Base-by-base conservation (phyloP, 1,140 invertebrate species). In the Bombus consobrinus region DNA sequence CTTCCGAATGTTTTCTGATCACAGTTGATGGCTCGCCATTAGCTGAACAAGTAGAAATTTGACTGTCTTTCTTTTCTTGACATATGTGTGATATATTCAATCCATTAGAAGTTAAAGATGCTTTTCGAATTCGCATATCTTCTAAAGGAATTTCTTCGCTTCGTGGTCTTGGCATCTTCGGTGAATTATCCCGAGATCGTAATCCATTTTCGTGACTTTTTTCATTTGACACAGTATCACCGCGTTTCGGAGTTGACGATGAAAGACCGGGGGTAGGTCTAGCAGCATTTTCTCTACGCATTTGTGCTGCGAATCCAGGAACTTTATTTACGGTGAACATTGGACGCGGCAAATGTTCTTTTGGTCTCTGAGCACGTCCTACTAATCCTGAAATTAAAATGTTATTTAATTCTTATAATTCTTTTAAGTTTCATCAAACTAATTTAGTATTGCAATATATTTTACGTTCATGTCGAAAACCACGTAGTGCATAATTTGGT, bases 71-170 rank as follows among this genome's bases (percentile, higher is more conserved):
- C 69, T 82, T 92, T 39, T 92, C 87, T 34, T 68, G 41, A 68
- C 72, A 84, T 76, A 59, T 76, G 8, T 83, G 84, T 34, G 84
- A 62, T 69, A 92, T 47, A 75, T 85, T 85, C 1, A 92, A 84
- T 32, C 92, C 91, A 62, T 92, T 93, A 1, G 90, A 90, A 5
- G 94, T 91, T 69, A 93, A 81, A 43, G 94, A 94, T 47, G 91
- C 91, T 91, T 94, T 94, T 57, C 94, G 87, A 74, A 93, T 83
- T n/a, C 96, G 96, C 93, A 98, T 97, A 90, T 97, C 97, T 93
- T 98, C 98, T 9, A 98, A 92, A 0, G 98, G 98, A 64, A 98
- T 98, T 91, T 98, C 98, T 92, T 98, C 97, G 71, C 97, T 97
- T 37, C 97, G 96, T 25, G 97, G 97, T 86, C 97, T 96, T n/a